Percentiles rank a stretch among this genome's conserved stretches.
Evolutionary conservation across 2,797 vertebrate genomes (phyloP).

Genomic region (Galaxias olidus): DNA sequence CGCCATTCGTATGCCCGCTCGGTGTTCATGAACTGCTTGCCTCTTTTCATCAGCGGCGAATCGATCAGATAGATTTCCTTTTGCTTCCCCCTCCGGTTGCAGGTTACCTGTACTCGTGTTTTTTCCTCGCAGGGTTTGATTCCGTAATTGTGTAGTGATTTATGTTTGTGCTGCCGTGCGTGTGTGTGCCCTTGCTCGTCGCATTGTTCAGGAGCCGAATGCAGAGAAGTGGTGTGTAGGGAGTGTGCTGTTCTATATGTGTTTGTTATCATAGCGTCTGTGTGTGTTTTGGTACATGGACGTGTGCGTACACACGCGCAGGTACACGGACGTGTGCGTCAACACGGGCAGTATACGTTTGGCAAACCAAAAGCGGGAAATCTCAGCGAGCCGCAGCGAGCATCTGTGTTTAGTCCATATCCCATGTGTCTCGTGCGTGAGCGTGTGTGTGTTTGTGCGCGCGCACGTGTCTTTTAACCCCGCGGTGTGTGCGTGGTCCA

Average conservation of each 20-base stretch:
- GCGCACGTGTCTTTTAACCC: slow-evolving; percentile 4
- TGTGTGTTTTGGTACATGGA: too few relatives aligned
- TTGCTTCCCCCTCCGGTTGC: slow-evolving; percentile 12
- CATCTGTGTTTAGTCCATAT: not conserved
- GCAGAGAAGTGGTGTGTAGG: too few relatives aligned
- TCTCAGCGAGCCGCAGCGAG: not conserved
- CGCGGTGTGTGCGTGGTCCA: slow-evolving; percentile 22
- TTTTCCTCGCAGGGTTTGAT: slow-evolving; percentile 34
- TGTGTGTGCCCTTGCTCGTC: not conserved
- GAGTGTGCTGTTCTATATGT: too few relatives aligned
- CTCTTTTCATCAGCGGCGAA: slow-evolving; percentile 59
- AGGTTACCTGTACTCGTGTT: slow-evolving; percentile 39
- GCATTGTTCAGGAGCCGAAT: too few relatives aligned
- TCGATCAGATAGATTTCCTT: slow-evolving; percentile 57
- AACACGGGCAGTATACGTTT: too few relatives aligned
- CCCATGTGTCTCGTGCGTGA: not conserved
- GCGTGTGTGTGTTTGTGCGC: not conserved
- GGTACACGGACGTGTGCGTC: too few relatives aligned
- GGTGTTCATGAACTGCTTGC: slow-evolving; percentile 38
- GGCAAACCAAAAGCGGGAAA: not conserved
- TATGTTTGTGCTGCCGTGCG: not conserved
- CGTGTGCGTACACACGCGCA: too few relatives aligned
- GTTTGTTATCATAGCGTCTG: too few relatives aligned
- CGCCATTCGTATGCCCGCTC: slow-evolving; percentile 36
- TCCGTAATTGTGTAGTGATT: not conserved